These are phyloP conservation scores for Chaetodon auriga DNA, from an alignment of 2,113 vertebrate genomes.

Conservation along the genomic window DNA sequence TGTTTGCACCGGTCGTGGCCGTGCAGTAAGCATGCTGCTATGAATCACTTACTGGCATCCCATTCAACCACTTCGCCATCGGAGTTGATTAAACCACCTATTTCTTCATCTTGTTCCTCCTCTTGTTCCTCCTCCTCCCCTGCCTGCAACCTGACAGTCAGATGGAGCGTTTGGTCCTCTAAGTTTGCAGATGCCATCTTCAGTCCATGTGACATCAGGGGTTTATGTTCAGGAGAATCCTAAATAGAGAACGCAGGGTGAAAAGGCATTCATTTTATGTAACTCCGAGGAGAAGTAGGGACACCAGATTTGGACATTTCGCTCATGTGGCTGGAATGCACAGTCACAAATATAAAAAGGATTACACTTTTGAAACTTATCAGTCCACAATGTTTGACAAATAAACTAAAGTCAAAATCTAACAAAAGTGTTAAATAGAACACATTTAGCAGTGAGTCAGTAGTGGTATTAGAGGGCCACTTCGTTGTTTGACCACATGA, in stretches of 20 bases:
- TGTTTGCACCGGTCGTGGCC: not conserved
- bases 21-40: not conserved
- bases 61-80: conserved; percentile 73
- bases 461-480: not conserved
- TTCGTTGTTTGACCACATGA: not conserved
- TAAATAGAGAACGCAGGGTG: conserved; percentile 41
- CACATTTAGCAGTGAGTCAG: not conserved
- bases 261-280: conserved; percentile 1
- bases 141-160: conserved; percentile 68
- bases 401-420: too few species aligned
- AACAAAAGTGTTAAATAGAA: not conserved
- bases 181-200: conserved; percentile 44
- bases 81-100: conserved; percentile 73
- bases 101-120: conserved; percentile 55
- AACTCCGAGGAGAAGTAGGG: not conserved
- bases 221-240: conserved; percentile 41
- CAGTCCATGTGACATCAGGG: conserved; percentile 10
- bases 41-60: conserved; percentile 61
- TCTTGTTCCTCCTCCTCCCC: conserved; percentile 38
- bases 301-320: not conserved
- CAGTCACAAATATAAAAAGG: not conserved
- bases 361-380: not conserved
- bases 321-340: not conserved
- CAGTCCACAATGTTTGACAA: too few species aligned
- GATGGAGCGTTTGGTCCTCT: conserved; percentile 57